Base-by-base conservation (phyloP, 2,113 vertebrate species). In the Phoxinus phoxinus region DNA sequence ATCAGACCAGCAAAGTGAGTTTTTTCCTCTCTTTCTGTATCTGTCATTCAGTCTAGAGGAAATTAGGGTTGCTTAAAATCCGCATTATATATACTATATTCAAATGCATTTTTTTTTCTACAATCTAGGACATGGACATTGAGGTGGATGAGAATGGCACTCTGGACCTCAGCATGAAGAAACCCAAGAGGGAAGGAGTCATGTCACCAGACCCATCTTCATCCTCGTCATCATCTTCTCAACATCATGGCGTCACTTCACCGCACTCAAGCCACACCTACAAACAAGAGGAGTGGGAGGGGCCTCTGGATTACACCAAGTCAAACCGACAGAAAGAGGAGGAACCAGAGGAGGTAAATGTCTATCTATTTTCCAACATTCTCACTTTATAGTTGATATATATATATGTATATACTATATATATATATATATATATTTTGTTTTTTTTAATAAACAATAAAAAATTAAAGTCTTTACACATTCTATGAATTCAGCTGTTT, bases 91-190 rank as follows among this genome's bases (percentile, higher is more conserved):
- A 67, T n/a, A 1, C 46, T 23, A 61, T 1, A 51, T 69, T 59
- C 12, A 25, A 56, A 53, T 56, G 30, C 8, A 41, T 3, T 69
- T 21, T 59, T 4, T n/a, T 3, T 25, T 48, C n/a, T 77, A 27
- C 30, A 48, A 58, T 92, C 25, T 87, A 99, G 98, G 94, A 96
- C 65, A 93, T 93, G 48, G 97, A 97, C 88, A 98, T 99, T 0
- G 97, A 98, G 87, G 98, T 99, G 87, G 98, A 99, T 84, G 98
- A 99, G 88, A 99, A 99, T 0, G 98, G 98, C 67, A 99, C 98
- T 21, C 92, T 99, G 91, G 98, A 99, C 90, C 94, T 99, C 89
- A 99, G 98, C 91, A 98, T 99, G 96, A 98, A 96, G 92, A 99
- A 97, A 51, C 94, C 95, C 84, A 97, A 96, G 83, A 94, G 94